A percentile compares a stretch with the other conserved stretches of the same genome.
These are phyloP conservation scores for Drosophila subsilvestris DNA, from an alignment of 2,888 invertebrate genomes.

Conservation along the genomic window DNA sequence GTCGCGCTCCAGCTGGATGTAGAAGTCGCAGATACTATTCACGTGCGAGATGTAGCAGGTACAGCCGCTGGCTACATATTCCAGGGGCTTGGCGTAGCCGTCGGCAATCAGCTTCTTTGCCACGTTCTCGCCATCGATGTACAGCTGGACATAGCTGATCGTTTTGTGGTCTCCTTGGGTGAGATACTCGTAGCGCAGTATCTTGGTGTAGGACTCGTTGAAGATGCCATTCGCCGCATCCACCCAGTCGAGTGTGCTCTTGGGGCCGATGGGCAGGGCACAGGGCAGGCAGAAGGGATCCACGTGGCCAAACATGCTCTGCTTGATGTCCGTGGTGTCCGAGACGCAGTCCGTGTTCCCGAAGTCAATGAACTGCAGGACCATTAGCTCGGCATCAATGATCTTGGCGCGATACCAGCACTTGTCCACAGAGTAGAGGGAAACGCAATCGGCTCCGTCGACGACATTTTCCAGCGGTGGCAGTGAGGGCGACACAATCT, in stretches of 20 bases:
- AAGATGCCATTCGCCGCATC: conserved; percentile 87
- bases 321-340: conserved; percentile 87
- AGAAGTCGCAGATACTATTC: conserved; percentile 90
- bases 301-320: conserved; percentile 84
- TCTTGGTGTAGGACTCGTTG: conserved; percentile 83
- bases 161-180: conserved; percentile 74
- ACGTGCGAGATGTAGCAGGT: conserved; percentile 90
- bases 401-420: conserved; percentile 96
- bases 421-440: conserved; percentile 92
- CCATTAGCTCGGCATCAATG: conserved; percentile 91
- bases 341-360: conserved; percentile 91
- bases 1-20: conserved; percentile 90
- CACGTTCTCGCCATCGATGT: conserved; percentile 86
- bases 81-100: conserved; percentile 86
- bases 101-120: conserved; percentile 87
- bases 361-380: conserved; percentile 91
- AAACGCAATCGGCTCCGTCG: conserved; percentile 87
- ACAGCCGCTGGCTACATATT: conserved; percentile 85
- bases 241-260: conserved; percentile 88
- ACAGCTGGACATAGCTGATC: conserved; percentile 87
- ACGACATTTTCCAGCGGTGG: conserved; percentile 85
- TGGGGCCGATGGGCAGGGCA: conserved; percentile 88
- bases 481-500: conserved; percentile 86
- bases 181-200: conserved; percentile 83
- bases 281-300: conserved; percentile 87